Percentiles rank a stretch among this genome's conserved stretches.
phyloP scores from a whole-genome alignment of 2,113 vertebrate species.

The Sinocyclocheilus rhinocerous region DNA sequence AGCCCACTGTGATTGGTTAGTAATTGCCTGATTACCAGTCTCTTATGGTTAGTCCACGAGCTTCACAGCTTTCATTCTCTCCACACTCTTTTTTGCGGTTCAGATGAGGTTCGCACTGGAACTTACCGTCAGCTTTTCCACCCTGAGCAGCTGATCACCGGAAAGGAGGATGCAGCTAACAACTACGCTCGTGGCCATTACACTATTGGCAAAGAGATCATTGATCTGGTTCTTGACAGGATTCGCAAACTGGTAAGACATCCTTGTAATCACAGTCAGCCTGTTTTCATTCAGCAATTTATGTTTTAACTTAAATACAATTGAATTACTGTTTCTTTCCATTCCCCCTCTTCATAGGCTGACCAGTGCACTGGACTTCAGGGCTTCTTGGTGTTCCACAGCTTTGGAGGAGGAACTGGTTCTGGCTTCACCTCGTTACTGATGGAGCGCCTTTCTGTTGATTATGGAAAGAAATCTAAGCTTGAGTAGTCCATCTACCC shows the following conservation, averaged over 20 bases:
- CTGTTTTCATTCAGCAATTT: not conserved
- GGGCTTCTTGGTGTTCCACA: constrained; percentile 82
- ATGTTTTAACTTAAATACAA: not conserved
- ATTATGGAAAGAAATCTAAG: constrained; percentile 67
- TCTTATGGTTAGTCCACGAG: not conserved
- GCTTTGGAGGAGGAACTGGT: constrained; percentile 80
- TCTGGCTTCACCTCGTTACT: constrained; percentile 80
- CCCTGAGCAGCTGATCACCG: constrained; percentile 77
- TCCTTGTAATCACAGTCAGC: not conserved
- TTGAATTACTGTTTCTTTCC: not conserved
- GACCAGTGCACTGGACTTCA: constrained; percentile 83
- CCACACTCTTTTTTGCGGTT: not conserved
- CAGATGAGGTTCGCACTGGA: constrained; percentile 76
- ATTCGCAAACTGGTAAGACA: constrained; percentile 75
- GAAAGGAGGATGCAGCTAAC: constrained; percentile 80
- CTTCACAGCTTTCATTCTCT: not conserved
- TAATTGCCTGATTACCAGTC: constrained; percentile 12
- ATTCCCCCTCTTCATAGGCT: constrained; percentile 64
- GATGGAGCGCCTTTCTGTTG: constrained; percentile 82
- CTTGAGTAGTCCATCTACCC: no score
- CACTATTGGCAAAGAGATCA: constrained; percentile 81
- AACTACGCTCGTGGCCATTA: constrained; percentile 79
- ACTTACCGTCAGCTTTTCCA: constrained; percentile 78
- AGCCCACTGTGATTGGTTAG: constrained; percentile 78
- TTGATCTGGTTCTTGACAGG: constrained; percentile 77